phyloP scores from a whole-genome alignment of 1,140 invertebrate species.

The Acromyrmex charruanus region DNA sequence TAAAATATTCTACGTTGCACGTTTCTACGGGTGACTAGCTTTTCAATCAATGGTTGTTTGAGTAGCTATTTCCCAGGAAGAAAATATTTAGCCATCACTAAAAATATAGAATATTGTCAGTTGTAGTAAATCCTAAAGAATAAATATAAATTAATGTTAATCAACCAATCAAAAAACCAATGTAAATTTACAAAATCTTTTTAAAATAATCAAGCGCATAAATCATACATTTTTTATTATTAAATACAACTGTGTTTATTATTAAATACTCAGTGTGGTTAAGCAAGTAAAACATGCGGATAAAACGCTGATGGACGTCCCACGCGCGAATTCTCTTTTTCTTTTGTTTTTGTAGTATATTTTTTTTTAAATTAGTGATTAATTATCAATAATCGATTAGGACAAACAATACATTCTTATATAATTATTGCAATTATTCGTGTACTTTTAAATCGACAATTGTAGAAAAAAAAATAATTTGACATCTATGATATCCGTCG shows the following conservation, averaged over 20 bases:
- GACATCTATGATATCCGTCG: too few relatives aligned
- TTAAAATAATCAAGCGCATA: not conserved
- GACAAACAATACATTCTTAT: too few relatives aligned
- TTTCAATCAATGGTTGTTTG: constrained; percentile 54
- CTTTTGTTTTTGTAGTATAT: too few relatives aligned
- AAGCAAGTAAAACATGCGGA: too few relatives aligned
- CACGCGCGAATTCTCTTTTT: too few relatives aligned
- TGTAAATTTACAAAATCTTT: not conserved
- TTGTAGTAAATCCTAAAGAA: not conserved
- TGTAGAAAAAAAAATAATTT: too few relatives aligned
- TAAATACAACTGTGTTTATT: not conserved
- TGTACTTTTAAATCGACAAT: too few relatives aligned
- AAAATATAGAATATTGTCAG: not conserved
- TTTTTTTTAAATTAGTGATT: too few relatives aligned
- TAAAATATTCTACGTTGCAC: constrained; percentile 16
- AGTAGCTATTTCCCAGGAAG: constrained; percentile 16
- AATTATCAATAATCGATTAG: too few relatives aligned
- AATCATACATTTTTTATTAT: not conserved
- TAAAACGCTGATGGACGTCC: too few relatives aligned
- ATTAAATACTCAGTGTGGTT: not conserved
- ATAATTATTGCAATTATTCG: too few relatives aligned
- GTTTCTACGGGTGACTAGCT: constrained; percentile 10
- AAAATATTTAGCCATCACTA: not conserved
- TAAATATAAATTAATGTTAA: not conserved
- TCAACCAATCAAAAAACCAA: not conserved